A percentile compares a stretch with the other conserved stretches of the same genome.
phyloP scores from a whole-genome alignment of 2,797 vertebrate species.

The Numenius phaeopus region DNA sequence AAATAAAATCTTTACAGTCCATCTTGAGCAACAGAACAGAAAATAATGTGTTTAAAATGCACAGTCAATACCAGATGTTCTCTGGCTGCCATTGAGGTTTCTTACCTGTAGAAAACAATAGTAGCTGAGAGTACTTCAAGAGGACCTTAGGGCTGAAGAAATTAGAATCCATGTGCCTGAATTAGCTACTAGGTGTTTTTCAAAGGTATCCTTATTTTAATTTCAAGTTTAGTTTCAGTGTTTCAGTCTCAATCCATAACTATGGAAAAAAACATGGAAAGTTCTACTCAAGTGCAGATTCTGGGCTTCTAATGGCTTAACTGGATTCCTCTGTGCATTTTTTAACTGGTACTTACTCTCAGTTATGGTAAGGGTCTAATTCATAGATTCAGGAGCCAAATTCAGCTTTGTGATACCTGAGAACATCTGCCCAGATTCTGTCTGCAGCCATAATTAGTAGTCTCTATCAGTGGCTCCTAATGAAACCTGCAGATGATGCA shows the following conservation, averaged over 20 bases:
- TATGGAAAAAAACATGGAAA: not conserved
- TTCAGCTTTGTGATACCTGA: not conserved
- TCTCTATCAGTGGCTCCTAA: not conserved
- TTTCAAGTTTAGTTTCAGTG: not conserved
- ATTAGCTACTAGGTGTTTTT: not conserved
- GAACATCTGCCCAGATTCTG: not conserved
- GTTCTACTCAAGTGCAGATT: not conserved
- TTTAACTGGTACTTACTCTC: not conserved
- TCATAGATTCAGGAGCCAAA: not conserved
- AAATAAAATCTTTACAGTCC: not conserved
- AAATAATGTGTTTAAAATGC: not conserved
- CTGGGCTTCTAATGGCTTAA: not conserved
- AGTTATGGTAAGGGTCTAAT: not conserved
- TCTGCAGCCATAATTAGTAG: not conserved
- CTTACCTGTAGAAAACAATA: not conserved
- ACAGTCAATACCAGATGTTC: not conserved
- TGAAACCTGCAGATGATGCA: not conserved
- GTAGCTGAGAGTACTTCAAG: not conserved
- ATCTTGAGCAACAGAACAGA: not conserved
- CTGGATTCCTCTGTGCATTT: not conserved
- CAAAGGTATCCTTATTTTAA: not conserved
- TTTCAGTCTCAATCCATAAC: not conserved
- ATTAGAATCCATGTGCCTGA: not conserved
- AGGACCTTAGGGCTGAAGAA: not conserved
- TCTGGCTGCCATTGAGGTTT: not conserved